Evolutionary conservation across 2,797 vertebrate genomes (phyloP).

Genomic region (Glossophaga mutica): DNA sequence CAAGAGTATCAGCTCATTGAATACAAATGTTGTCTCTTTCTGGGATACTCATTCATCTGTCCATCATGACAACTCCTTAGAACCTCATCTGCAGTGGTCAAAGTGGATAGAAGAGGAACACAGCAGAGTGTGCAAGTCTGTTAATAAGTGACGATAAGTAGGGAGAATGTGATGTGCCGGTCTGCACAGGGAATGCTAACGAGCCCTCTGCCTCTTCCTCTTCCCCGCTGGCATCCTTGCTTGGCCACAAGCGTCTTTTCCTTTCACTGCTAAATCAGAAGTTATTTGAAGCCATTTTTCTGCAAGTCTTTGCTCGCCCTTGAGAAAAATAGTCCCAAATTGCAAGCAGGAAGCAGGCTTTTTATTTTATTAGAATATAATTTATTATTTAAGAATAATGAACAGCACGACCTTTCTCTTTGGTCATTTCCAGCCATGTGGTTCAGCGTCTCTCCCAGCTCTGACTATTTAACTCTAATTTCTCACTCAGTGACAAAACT

Average conservation of each 20-base stretch:
- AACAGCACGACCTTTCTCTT: background rate
- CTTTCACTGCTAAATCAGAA: background rate
- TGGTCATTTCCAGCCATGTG: background rate
- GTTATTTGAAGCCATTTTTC: background rate
- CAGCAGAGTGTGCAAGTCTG: background rate
- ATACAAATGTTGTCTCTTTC: background rate
- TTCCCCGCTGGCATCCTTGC: too few relatives aligned
- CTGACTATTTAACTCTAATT: slow-evolving; percentile 69
- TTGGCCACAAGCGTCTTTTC: background rate
- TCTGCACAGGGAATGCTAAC: fast-evolving
- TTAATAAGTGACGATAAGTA: background rate
- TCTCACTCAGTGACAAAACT: slow-evolving; percentile 69
- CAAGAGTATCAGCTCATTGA: background rate
- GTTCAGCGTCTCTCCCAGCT: slow-evolving; percentile 41
- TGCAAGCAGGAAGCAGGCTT: background rate
- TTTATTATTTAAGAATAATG: background rate
- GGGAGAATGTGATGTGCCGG: background rate
- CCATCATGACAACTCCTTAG: background rate
- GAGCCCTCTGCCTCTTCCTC: background rate
- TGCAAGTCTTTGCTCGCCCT: background rate
- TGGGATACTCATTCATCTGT: background rate
- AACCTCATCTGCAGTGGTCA: background rate
- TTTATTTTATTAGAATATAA: background rate
- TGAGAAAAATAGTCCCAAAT: background rate
- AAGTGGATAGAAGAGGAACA: background rate